Evolutionary conservation across 1,140 invertebrate species (phyloP), one percentile per base, ranked within the genome.

Genomic region (Ladona fulva): DNA sequence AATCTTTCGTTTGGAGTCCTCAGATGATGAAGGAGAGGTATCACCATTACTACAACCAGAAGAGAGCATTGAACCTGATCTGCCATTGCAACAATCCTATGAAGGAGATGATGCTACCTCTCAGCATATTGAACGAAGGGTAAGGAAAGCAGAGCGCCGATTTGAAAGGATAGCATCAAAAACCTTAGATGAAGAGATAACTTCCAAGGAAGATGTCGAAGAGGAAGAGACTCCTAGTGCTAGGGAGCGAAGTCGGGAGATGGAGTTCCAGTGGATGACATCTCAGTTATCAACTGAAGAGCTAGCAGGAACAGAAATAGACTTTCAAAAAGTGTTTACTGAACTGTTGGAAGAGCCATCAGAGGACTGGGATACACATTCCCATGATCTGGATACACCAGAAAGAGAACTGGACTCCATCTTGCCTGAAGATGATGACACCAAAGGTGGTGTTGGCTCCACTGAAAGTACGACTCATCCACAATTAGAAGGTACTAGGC

Each of bases 81-180:
- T 37, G 1, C 25, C 0, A 12, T 74, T 11, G 11, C 0, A 74
- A 8, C 29, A 1, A 37, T 8, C 29, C 8, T 5, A 37, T 37
- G 75, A 74, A 75, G 75, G 42, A 76, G 44, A 73, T n/a, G 24
- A 25, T 29, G 25, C 66, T 37, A 81, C 81, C 78, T 74, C 77
- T 80, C 81, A 82, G 77, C 81, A 80, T 81, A 79, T 79, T 74
- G 86, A 83, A 76, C 82, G 83, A 37, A 85, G 85, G 82, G 80
- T 84, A 42, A 84, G 83, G 80, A 84, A 87, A 78, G 86, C 89
- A 74, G 89, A 89, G 81, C 83, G 86, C 76, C 87, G 87, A 82
- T 89, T 90, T 82, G 87, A 89, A 82, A 84, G 88, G 80, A 86
- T 90, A 84, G 87, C 88, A 78, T 87, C 87, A 14, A 83, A 87